A percentile compares a stretch with the other conserved stretches of the same genome.
Evolutionary conservation across 2,113 vertebrate species (phyloP).

Genomic region (Bubo bubo): DNA sequence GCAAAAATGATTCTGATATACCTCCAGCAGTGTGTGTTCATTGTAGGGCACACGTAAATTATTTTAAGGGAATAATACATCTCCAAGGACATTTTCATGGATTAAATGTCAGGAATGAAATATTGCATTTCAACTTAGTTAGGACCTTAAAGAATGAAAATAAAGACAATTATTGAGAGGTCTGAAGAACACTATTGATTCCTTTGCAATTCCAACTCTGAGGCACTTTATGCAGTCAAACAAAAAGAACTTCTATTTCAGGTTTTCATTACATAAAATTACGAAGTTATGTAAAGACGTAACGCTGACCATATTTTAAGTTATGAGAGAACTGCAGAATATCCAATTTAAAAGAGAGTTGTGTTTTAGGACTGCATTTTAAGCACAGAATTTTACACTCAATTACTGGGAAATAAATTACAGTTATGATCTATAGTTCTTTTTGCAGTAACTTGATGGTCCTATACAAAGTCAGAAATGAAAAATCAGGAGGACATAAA

Average conservation of each 20-base stretch:
- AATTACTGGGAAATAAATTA: not conserved
- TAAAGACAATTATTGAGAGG: conserved; percentile 55
- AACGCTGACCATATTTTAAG: not conserved
- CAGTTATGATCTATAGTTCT: not conserved
- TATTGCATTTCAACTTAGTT: conserved; percentile 66
- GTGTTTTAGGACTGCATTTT: not conserved
- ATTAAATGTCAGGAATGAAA: conserved; percentile 79
- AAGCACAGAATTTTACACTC: not conserved
- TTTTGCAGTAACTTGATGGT: not conserved
- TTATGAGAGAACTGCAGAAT: not conserved
- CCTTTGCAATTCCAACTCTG: not conserved
- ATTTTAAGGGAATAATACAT: conserved; percentile 73
- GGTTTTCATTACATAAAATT: not conserved
- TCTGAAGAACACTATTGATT: conserved; percentile 47
- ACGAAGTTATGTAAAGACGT: not conserved
- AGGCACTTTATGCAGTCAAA: not conserved
- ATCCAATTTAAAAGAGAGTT: not conserved
- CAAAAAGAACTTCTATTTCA: not conserved
- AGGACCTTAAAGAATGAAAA: conserved; percentile 52
- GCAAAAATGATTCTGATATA: not conserved
- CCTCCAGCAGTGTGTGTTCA: not conserved
- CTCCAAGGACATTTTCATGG: conserved; percentile 71
- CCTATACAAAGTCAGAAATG: not conserved
- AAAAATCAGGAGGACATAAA: not conserved
- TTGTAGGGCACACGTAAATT: not conserved